Conservation (phyloP, 2,113 vertebrate genomes). For the Cololabis saira region DNA sequence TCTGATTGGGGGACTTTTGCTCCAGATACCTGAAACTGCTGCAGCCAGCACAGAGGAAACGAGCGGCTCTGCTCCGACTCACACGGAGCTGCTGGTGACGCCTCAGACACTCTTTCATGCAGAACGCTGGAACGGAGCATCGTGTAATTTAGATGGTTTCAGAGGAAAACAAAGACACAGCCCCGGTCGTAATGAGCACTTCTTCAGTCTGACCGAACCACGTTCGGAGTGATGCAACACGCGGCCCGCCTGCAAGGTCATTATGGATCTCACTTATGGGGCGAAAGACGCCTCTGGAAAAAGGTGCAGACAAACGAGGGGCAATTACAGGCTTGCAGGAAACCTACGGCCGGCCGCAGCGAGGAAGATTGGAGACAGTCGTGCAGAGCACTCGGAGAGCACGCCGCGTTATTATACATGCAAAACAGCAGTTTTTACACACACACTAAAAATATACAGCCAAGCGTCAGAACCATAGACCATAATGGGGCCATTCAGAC, state of each 20-base stretch:
- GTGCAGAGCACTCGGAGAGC: conserved; percentile 25
- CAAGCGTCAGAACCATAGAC: too few relatives aligned
- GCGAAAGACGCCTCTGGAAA: conserved; percentile 40
- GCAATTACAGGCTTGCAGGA: conserved; percentile 48
- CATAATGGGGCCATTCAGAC: too few relatives aligned
- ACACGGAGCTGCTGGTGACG: conserved; percentile 38
- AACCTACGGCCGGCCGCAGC: conserved; percentile 40
- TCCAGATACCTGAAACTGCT: conserved; percentile 1
- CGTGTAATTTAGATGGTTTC: conserved; percentile 50
- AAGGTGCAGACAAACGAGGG: conserved; percentile 62
- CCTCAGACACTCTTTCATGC: conserved; percentile 11
- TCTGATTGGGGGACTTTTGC: too few relatives aligned
- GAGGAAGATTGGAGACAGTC: conserved; percentile 33
- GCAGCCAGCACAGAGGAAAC: conserved; percentile 17
- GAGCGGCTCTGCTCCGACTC: conserved; percentile 35
- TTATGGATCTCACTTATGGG: conserved; percentile 46
- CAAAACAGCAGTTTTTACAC: conserved; percentile 47
- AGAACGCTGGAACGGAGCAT: conserved; percentile 30
- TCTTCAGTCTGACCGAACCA: conserved; percentile 21
- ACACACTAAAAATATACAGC: conserved; percentile 56
- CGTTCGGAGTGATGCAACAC: neutral
- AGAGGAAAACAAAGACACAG: conserved; percentile 56
- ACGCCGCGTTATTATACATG: conserved; percentile 59
- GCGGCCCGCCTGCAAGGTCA: conserved; percentile 9
- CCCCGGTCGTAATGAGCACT: conserved; percentile 55